Base-by-base conservation (phyloP, 2,113 vertebrate genomes). In the Amia ocellicauda region DNA sequence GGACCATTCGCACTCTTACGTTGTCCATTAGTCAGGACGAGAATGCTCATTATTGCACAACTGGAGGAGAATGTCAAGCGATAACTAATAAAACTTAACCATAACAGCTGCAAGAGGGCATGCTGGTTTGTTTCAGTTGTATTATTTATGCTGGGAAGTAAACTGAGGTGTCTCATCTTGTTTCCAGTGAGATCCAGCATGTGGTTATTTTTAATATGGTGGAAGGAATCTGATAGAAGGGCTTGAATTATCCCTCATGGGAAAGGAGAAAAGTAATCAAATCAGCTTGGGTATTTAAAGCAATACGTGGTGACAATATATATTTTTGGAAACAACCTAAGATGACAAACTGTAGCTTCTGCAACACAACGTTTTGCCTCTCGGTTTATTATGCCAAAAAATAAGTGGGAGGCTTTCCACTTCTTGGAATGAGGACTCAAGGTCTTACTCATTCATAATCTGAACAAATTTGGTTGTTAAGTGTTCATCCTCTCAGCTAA, bases 1-100 rank as follows among this genome's bases (percentile, higher is more conserved):
- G 55, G 71, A 75, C 40, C 51, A 58, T 68, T 66, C 60, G 58
- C 68, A 71, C 47, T 71, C 67, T 77, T 75, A 81, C 77, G 78
- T 80, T 79, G 65, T 66, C 70, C 67, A 67, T 76, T 81, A 63
- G 71, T 58, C 51, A 50, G 62, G 10, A 19, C 31, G 63, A 68
- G 62, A 67, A 59, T 58, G 66, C 79, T 80, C 79, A 80, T 85
- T 85, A 83, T 10, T 8, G 68, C 61, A 68, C 70, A 74, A 77
- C 67, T 40, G 65, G 73, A 69, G 75, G 73, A 64, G 65, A 24
- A 67, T 72, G 74, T 80, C 76, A 78, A 57, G 65, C 28, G 70
- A 68, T 54, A 54, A 71, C 73, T 79, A 73, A 58, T 84, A 83
- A 86, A 84, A 74, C 63, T 66, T 64, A 68, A 53, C 69, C 29